These are phyloP conservation scores for Enoplosus armatus DNA, from an alignment of 2,797 vertebrate genomes.

Conservation along the genomic window DNA sequence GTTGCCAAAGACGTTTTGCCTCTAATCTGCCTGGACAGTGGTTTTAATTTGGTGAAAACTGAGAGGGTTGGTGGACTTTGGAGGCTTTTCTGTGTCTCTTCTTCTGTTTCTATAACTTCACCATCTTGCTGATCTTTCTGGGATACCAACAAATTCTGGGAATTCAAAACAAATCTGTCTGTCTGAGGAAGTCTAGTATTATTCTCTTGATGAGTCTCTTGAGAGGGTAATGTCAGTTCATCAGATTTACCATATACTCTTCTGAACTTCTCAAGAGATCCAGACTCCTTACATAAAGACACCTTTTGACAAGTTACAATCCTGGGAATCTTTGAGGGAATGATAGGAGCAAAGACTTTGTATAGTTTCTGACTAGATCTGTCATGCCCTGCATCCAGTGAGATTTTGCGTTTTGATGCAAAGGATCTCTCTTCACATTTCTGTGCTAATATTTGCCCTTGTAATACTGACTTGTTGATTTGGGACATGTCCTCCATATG, in stretches of 20 bases:
- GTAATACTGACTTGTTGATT: constrained; percentile 11
- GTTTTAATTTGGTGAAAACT: constrained; percentile 67
- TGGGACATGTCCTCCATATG: constrained; percentile 16
- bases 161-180: constrained; percentile 6
- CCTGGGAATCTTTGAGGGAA: constrained; percentile 70
- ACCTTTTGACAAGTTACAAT: constrained; percentile 74
- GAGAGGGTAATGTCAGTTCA: constrained; percentile 29
- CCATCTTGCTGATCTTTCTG: constrained; percentile 17
- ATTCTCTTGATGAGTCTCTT: constrained; percentile 3
- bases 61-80: constrained; percentile 56
- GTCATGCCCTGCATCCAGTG: constrained; percentile 35
- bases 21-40: constrained; percentile 32
- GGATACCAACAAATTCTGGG: constrained; percentile 13
- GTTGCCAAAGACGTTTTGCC: constrained; percentile 85
- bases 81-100: constrained; percentile 3
- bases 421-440: constrained; percentile 36
- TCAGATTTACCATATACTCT: constrained; percentile 84
- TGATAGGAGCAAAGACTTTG: constrained; percentile 3
- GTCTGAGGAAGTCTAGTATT: not conserved
- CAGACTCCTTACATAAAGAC: constrained; percentile 79
- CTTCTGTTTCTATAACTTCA: constrained; percentile 24
- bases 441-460: not conserved
- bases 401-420: constrained; percentile 72
- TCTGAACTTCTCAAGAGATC: constrained; percentile 93
- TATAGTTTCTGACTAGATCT: constrained; percentile 8